Base-by-base conservation (phyloP, 2,113 vertebrate genomes). In the Microtus montanus region DNA sequence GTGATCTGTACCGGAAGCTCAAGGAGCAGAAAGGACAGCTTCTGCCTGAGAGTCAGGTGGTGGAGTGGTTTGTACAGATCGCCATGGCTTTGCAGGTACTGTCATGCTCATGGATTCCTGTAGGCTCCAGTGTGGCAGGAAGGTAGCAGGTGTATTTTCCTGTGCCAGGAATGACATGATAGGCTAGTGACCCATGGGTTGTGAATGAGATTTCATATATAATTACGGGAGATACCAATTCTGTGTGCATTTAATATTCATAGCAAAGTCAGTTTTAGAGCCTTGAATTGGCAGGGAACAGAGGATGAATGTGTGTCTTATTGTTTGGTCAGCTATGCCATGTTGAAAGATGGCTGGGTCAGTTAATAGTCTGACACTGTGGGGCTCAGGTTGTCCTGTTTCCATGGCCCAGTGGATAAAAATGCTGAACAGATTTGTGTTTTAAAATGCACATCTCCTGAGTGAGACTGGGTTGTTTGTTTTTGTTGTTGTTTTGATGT, bases 1-100 rank as follows among this genome's bases (percentile, higher is more conserved):
- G 99, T 33, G 99, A 99, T 91, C 98, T 99, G 24, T 99, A 99
- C 96, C 99, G 99, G 96, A 99, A 98, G 78, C 99, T 99, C 66
- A 99, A 99, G 95, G 99, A 99, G 78, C 99, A 99, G 95, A 99
- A 99, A 83, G 99, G 99, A 19, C 99, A 98, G 87, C 99, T 99
- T 63, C 93, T 99, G 86, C 98, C 98, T 0, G 99, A 99, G 98
- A 99, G 97, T 96, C 99, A 99, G 97, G 99, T 99, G 93, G 99
- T 99, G 96, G 99, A 99, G 96, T 99, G 99, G 99, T 99, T 99
- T 97, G 99, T 99, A 54, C 99, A 99, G 98, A 99, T 99, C 33
- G 99, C 99, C 79, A 99, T 99, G 99, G 99, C 99, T 1, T 98
- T 99, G 79, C 99, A 99, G 99, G 99, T 99, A 98, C 95, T 90